Evolutionary conservation across 2,888 invertebrate species (phyloP).

Genomic region (Leptopilina myrica): DNA sequence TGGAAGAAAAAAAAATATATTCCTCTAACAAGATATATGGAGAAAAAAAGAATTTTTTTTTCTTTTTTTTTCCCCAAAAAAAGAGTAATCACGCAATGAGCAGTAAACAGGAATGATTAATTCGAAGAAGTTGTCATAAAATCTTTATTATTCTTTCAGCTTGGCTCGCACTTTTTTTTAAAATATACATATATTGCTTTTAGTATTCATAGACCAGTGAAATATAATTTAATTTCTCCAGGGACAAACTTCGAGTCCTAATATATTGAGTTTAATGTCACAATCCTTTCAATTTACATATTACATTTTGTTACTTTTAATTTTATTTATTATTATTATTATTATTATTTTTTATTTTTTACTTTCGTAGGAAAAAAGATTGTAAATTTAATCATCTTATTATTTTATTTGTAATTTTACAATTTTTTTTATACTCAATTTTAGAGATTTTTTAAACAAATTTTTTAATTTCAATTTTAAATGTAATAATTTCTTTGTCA

Average conservation of each 20-base stretch:
- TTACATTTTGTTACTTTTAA: conserved; percentile 11
- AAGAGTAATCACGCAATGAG: conserved; percentile 22
- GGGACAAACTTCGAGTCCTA: not conserved
- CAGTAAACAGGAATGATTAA: conserved; percentile 33
- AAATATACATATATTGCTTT: conserved; percentile 4
- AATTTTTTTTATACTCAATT: no score
- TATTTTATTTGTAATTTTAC: no score
- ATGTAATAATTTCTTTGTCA: no score
- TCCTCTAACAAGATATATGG: not conserved
- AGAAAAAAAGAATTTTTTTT: not conserved
- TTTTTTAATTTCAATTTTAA: no score
- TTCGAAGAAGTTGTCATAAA: conserved; percentile 23
- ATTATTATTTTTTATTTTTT: no score
- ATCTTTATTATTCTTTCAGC: conserved; percentile 21
- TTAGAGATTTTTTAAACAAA: no score
- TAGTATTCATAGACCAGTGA: conserved; percentile 25
- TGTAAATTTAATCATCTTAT: no score
- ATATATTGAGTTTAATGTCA: conserved; percentile 10
- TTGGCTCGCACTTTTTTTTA: not conserved
- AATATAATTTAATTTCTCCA: conserved; percentile 29
- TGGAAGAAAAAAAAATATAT: not conserved
- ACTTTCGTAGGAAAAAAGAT: no score
- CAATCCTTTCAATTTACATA: conserved; percentile 6
- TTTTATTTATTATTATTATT: no score
- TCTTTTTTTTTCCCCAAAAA: not conserved